phyloP scores from a whole-genome alignment of 23 tunicate genomes.

The Clavelina lepadiformis region DNA sequence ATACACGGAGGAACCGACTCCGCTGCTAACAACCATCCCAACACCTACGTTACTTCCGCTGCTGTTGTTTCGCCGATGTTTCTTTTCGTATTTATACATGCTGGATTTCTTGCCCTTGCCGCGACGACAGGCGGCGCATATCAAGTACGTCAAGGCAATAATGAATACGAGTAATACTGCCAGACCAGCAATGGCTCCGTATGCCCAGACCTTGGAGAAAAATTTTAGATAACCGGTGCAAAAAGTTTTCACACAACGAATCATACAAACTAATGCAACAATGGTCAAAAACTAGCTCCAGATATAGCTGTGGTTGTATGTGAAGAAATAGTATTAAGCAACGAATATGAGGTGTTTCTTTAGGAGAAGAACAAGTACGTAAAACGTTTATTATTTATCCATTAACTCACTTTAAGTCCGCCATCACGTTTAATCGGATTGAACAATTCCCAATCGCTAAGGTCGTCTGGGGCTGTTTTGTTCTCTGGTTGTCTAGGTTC shows the following conservation, averaged over 20 bases:
- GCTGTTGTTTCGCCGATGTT: constrained; percentile 34
- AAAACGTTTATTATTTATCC: too few species aligned
- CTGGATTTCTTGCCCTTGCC: constrained; percentile 5
- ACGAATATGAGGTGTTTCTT: too few species aligned
- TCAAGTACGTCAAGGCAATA: constrained; percentile 58
- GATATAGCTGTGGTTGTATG: too few species aligned
- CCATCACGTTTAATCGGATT: constrained; percentile 43
- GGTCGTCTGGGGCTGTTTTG: not conserved
- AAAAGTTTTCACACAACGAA: too few species aligned
- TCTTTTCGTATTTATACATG: not conserved
- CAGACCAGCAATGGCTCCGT: constrained; percentile 79
- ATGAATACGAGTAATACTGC: constrained; percentile 50
- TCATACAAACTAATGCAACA: too few species aligned
- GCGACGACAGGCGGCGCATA: constrained; percentile 42
- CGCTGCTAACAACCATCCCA: constrained; percentile 47
- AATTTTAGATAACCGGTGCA: too few species aligned
- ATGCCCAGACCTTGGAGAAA: constrained; percentile 67
- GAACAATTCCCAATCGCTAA: constrained; percentile 10
- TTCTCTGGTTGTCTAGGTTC: constrained; percentile 4
- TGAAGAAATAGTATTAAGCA: too few species aligned
- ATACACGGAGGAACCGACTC: constrained; percentile 33
- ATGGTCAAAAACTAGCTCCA: too few species aligned
- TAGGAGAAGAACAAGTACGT: too few species aligned
- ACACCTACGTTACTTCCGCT: constrained; percentile 76
- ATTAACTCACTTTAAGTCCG: constrained; percentile 27